A percentile compares a stretch with the other conserved stretches of the same genome.
Evolutionary conservation across 2,797 vertebrate species (phyloP).

Genomic region (Nothura maculosa): DNA sequence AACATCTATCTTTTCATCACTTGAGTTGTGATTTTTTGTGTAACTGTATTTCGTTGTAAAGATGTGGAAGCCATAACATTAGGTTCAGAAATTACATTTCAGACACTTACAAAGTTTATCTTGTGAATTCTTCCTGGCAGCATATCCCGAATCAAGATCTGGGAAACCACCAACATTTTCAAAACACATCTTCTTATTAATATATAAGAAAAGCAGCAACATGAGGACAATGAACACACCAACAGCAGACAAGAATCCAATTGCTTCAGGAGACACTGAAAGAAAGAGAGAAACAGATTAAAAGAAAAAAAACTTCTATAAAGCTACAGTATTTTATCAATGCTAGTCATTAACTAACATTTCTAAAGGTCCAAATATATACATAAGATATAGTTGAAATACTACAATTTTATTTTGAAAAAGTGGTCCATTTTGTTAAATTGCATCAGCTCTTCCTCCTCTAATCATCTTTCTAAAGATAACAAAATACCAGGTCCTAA

Average conservation of each 20-base stretch:
- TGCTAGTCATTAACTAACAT: neutral
- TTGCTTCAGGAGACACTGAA: constrained; percentile 96
- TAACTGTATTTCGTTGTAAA: neutral
- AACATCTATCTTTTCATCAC: neutral
- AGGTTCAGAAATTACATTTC: neutral
- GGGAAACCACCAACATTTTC: constrained; percentile 91
- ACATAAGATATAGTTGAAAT: neutral
- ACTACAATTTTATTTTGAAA: neutral
- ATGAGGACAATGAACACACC: constrained; percentile 94
- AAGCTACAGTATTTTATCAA: neutral
- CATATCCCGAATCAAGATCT: constrained; percentile 90
- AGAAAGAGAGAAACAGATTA: constrained; percentile 63
- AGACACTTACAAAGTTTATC: constrained; percentile 87
- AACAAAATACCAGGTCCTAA: neutral
- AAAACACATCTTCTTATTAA: constrained; percentile 96
- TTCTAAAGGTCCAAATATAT: neutral
- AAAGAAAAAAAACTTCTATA: neutral
- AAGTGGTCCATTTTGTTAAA: neutral
- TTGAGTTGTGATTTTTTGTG: neutral
- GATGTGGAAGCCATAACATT: neutral
- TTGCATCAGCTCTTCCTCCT: neutral
- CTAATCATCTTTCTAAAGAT: neutral
- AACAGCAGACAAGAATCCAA: constrained; percentile 94
- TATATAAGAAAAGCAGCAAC: constrained; percentile 95
- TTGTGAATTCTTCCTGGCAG: constrained; percentile 85